Conservation (phyloP, 1,140 invertebrate species). For the Latrodectus geometricus region DNA sequence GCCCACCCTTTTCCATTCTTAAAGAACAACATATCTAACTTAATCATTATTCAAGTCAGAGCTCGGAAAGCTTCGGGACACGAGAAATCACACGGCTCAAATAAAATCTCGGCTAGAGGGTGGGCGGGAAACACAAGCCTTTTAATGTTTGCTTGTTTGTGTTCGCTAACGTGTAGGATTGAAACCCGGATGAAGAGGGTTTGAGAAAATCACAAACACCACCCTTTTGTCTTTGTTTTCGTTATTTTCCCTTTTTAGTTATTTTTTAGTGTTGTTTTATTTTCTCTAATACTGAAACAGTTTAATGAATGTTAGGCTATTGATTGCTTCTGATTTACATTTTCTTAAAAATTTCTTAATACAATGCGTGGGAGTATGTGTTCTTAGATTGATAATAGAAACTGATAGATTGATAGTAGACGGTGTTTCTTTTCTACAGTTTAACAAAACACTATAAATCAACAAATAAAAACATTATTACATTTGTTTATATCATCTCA, state of each 20-base stretch:
- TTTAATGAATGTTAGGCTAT: too few species aligned
- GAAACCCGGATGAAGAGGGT: neutral
- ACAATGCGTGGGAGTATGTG: too few species aligned
- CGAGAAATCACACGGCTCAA: slow-evolving; percentile 29
- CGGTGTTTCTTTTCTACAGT: too few species aligned
- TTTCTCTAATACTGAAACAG: neutral
- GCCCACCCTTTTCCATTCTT: neutral
- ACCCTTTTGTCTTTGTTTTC: neutral
- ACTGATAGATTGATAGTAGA: too few species aligned
- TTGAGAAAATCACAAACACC: neutral
- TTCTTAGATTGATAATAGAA: too few species aligned
- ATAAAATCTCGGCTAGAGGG: neutral
- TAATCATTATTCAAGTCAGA: slow-evolving; percentile 45
- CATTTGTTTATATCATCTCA: too few species aligned
- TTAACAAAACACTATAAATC: too few species aligned
- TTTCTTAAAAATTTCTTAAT: too few species aligned
- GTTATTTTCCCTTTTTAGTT: neutral
- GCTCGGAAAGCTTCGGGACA: slow-evolving; percentile 16
- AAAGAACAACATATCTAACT: slow-evolving; percentile 24
- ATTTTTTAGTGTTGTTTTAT: neutral
- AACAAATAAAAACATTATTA: too few species aligned
- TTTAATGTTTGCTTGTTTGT: slow-evolving; percentile 44
- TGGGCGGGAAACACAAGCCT: slow-evolving; percentile 28
- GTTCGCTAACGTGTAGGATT: slow-evolving; percentile 6
- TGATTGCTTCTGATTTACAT: too few species aligned